Base-by-base conservation (phyloP, 2,888 invertebrate genomes). In the Apotomis capreana region DNA sequence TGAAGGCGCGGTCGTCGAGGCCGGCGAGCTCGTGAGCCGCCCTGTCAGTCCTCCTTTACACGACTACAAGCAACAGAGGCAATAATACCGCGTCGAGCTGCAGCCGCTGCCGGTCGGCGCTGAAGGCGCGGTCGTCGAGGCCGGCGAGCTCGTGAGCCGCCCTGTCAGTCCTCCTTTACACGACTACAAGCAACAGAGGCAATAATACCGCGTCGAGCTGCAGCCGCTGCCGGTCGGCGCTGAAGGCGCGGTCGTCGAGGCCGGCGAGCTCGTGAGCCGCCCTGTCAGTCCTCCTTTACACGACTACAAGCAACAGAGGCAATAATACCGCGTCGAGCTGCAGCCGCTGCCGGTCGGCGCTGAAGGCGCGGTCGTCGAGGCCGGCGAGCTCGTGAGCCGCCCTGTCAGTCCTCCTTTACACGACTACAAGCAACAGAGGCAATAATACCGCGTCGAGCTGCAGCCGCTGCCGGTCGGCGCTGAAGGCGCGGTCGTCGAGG, bases 151-250 rank as follows among this genome's bases (percentile, higher is more conserved):
- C 94, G 64, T 95, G 94, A 73, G 95, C 94, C 46, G 96, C 94
- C 26, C 26, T 26, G 26, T 26, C 26, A 26, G 81, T 96, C 96
- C 64, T 94, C 94, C 6, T 26, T 26, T 26, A 95, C 95, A 37
- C 95, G 94, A 26, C 26, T 26, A 26, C 26, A 26, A 26, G 26
- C 40, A 40, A 40, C 40, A 6, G 40, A 6, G 40, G 40, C 6
- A 40, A 6, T 49, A 10, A 3, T 9, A 96, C 96, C 78, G 95
- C 95, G 79, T 96, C 95, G 9, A 97, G 91, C 80, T 96, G 95
- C 65, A 96, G 86, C 46, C 95, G 94, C 80, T 96, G 96, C 83
- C 95, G 95, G 78, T 96, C 95, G 69, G 97, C 87, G 75, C 94
- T 94, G 83, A 94, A 96, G 12, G 96, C 95, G 78, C 94, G 91